Conservation (phyloP, 2,888 invertebrate genomes). For the Leucania comma region DNA sequence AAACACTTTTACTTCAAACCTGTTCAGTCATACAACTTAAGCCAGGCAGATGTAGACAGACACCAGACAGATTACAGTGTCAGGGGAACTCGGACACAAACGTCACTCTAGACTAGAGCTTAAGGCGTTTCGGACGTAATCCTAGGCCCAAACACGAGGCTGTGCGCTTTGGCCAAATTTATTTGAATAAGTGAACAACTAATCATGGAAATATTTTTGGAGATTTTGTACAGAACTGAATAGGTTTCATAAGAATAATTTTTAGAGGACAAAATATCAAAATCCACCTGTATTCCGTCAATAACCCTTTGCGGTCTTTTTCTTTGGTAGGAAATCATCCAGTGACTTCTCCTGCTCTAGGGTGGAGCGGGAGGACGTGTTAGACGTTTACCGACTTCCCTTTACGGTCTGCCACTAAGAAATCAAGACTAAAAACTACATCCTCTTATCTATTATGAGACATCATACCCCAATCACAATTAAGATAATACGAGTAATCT, state of each 20-base stretch:
- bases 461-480: slow-evolving; percentile 33
- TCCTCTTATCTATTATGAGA: slow-evolving; percentile 18
- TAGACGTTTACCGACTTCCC: no score
- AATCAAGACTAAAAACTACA: slow-evolving; percentile 8
- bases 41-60: slow-evolving; percentile 43
- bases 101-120: slow-evolving; percentile 52
- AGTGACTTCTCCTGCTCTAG: no score
- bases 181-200: slow-evolving; percentile 38
- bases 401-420: no score
- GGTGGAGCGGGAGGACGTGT: no score
- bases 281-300: no score
- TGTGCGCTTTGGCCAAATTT: slow-evolving; percentile 31
- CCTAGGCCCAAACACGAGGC: slow-evolving; percentile 33
- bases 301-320: no score
- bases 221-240: background rate
- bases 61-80: slow-evolving; percentile 63
- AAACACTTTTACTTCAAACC: slow-evolving; percentile 32
- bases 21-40: slow-evolving; percentile 33
- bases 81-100: slow-evolving; percentile 53
- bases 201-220: slow-evolving; percentile 15
- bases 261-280: no score
- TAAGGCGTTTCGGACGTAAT: slow-evolving; percentile 59
- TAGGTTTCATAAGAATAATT: background rate
- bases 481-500: slow-evolving; percentile 42
- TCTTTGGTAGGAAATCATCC: no score